Evolutionary conservation across 2,797 vertebrate genomes (phyloP), one percentile per base, ranked within the genome.

Genomic region (Sebastes glaucus): DNA sequence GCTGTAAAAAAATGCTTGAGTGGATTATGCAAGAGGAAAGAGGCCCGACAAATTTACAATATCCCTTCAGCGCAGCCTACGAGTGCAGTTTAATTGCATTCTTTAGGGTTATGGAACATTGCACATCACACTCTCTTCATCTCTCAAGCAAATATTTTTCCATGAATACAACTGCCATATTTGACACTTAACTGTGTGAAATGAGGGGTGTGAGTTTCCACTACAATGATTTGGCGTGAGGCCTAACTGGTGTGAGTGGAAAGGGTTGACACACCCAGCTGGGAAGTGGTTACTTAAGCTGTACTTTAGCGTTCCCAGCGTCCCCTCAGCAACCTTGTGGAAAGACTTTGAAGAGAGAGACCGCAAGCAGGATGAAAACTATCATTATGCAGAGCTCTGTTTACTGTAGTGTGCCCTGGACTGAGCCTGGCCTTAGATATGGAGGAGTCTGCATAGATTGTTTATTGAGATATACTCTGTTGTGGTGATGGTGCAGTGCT

Each of bases 201-300:
- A 93, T 90, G 82, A 93, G 66, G 78, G 80, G 88, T 92, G 88
- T 90, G 83, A 83, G 80, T 92, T 93, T 92, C 90, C 87, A 93
- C 91, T 92, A 92, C 91, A 93, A 84, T 91, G 87, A 93, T 83
- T 84, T 92, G 88, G 89, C 86, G 20, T 81, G 78, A 85, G 73
- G 88, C 85, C 86, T 83, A 77, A 87, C 78, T 88, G 91, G 86
- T 84, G 87, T 77, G 87, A 92, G 92, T 83, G 72, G 84, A 86
- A 88, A 87, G 86, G 88, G 86, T 67, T 63, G 91, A 92, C 93
- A 94, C 93, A 88, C 93, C 94, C 93, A 91, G 87, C 87, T 91
- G 87, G 92, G 93, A 94, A 93, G 92, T 94, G 94, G 91, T 93
- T 93, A 89, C 92, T 94, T 88, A 89, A 90, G 84, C 86, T 91